Conservation (phyloP, 2,113 vertebrate species). For the Pachyramphus minor region DNA sequence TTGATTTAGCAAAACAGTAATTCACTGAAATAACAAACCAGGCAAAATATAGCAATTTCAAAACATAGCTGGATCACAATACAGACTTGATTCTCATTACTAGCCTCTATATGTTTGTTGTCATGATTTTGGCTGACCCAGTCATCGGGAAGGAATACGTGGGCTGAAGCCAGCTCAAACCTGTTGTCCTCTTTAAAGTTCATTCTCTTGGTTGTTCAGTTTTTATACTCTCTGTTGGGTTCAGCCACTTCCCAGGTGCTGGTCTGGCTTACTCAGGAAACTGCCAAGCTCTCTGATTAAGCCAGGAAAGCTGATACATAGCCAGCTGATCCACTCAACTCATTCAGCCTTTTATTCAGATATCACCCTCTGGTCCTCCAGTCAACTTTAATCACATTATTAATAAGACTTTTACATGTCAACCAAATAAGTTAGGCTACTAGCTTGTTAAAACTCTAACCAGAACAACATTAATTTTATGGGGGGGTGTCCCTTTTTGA, state of each 20-base stretch:
- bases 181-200: background rate
- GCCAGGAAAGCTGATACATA: background rate
- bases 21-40: background rate
- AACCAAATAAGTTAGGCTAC: background rate
- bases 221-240: background rate
- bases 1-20: background rate
- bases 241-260: background rate
- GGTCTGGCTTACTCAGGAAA: background rate
- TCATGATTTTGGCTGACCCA: background rate
- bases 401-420: background rate
- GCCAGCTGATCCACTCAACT: background rate
- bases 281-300: background rate
- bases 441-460: background rate
- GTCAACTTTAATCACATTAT: background rate
- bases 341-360: background rate
- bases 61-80: background rate
- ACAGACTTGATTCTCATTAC: background rate
- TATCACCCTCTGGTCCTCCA: background rate
- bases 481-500: fast-evolving
- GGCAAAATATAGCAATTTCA: background rate
- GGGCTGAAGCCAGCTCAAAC: background rate
- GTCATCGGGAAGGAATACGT: background rate
- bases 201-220: background rate
- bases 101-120: background rate
- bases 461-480: background rate